Percentiles rank a stretch among this genome's conserved stretches.
These are phyloP conservation scores for Papilio elwesi DNA, from an alignment of 2,888 invertebrate species.

Conservation along the genomic window DNA sequence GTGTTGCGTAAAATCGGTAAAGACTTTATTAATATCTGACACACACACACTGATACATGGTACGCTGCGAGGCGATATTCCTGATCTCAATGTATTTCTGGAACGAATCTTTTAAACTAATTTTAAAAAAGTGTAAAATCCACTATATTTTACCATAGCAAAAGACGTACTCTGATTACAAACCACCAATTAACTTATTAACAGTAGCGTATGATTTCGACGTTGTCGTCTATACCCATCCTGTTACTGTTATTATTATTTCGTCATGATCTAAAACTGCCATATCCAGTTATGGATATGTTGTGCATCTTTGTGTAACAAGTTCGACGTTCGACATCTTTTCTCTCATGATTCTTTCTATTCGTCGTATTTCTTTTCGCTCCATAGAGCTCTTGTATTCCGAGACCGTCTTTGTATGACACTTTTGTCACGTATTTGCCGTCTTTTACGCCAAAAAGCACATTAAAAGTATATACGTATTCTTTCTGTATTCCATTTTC, in stretches of 20 bases:
- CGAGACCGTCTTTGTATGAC: background rate
- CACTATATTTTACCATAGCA: background rate
- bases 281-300: background rate
- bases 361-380: background rate
- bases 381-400: background rate
- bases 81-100: constrained; percentile 23
- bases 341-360: background rate
- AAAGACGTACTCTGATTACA: no score
- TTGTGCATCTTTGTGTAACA: background rate
- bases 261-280: background rate
- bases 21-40: constrained; percentile 25
- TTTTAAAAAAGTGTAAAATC: background rate
- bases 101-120: background rate
- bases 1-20: constrained; percentile 22
- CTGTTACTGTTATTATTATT: background rate
- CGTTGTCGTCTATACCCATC: background rate
- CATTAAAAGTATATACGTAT: no score
- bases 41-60: constrained; percentile 11
- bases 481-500: no score
- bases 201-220: no score
- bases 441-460: no score
- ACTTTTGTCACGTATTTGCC: no score
- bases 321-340: background rate
- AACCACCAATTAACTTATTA: no score
- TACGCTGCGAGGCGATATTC: background rate